Conservation (phyloP, 2,888 invertebrate species). For the Ectropis crepuscularia region DNA sequence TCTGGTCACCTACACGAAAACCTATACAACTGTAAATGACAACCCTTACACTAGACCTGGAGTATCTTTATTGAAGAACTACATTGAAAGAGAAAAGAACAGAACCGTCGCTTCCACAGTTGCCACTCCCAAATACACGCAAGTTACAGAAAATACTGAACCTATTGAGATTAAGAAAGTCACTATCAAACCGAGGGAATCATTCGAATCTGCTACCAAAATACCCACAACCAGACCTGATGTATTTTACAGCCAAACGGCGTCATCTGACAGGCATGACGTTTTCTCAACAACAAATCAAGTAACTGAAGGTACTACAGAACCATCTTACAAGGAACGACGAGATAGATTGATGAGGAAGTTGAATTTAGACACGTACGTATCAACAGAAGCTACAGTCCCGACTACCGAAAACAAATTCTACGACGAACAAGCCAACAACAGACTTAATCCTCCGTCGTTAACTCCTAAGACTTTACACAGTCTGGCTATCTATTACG, state of each 20-base stretch:
- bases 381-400: conserved; percentile 74
- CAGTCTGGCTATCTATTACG: conserved; percentile 92
- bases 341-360: conserved; percentile 89
- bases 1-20: conserved; percentile 73
- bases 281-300: conserved; percentile 57
- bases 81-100: conserved; percentile 72
- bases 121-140: conserved; percentile 56
- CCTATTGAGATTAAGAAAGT: conserved; percentile 56
- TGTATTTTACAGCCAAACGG: conserved; percentile 53
- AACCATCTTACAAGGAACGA: conserved; percentile 85
- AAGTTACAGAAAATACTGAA: conserved; percentile 60
- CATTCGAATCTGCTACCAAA: conserved; percentile 74
- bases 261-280: conserved; percentile 62
- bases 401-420: conserved; percentile 76
- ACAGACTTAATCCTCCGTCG: conserved; percentile 87
- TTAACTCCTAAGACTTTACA: conserved; percentile 91
- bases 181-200: conserved; percentile 35
- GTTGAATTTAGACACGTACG: conserved; percentile 81
- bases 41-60: conserved; percentile 80
- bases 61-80: conserved; percentile 70
- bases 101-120: conserved; percentile 55
- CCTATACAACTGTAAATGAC: conserved; percentile 65
- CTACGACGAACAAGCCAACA: conserved; percentile 65
- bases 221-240: conserved; percentile 68
- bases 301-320: conserved; percentile 59